Percentiles rank a stretch among this genome's conserved stretches.
These are phyloP conservation scores for Crocuta crocuta DNA, from an alignment of 2,113 vertebrate genomes.

Conservation along the genomic window DNA sequence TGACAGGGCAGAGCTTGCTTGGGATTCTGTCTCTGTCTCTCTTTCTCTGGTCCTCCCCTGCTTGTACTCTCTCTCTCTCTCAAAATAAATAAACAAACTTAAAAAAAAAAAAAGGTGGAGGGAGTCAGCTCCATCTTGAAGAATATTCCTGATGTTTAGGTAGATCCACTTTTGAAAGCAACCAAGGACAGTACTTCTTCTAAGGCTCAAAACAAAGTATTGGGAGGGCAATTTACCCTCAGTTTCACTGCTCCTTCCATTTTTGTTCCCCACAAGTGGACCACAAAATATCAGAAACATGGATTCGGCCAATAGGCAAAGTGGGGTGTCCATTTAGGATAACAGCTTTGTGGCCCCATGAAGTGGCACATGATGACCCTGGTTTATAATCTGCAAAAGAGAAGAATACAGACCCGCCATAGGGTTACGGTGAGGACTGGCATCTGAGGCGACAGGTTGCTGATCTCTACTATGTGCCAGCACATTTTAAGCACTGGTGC, in stretches of 20 bases:
- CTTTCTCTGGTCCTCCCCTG: too few species aligned
- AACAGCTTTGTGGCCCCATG: neutral
- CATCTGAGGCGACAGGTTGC: rapidly evolving
- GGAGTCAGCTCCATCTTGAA: neutral
- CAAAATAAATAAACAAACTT: too few species aligned
- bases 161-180: neutral
- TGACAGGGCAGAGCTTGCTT: too few species aligned
- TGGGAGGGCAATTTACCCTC: neutral
- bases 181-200: neutral
- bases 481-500: neutral
- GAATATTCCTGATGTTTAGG: neutral
- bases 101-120: too few species aligned
- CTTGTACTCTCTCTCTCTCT: too few species aligned
- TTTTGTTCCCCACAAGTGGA: neutral
- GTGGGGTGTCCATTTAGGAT: neutral
- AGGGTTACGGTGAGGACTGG: neutral
- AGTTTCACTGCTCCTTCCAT: too few species aligned
- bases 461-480: neutral
- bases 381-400: too few species aligned
- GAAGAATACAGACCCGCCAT: rapidly evolving
- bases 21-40: too few species aligned
- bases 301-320: neutral
- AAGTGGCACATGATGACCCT: too few species aligned
- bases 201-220: neutral
- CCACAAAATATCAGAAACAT: neutral